Percentiles rank a stretch among this genome's conserved stretches.
Evolutionary conservation across 2,888 invertebrate species (phyloP).

Genomic region (Elegia similella): DNA sequence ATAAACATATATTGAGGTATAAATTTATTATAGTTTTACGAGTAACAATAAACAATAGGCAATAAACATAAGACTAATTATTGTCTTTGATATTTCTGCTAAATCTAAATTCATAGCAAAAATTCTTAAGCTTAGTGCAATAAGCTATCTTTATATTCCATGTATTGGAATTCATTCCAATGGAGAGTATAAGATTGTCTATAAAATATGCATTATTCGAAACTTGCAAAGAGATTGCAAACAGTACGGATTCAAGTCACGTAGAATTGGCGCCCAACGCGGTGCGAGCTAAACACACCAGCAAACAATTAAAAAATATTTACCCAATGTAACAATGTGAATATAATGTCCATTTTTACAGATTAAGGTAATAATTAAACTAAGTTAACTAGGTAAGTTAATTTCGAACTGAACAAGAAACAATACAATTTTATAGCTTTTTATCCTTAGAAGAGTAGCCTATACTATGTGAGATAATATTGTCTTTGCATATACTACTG

Average conservation of each 20-base stretch:
- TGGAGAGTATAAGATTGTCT: background rate
- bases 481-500: no score
- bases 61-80: background rate
- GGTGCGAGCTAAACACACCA: slow-evolving; percentile 24
- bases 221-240: slow-evolving; percentile 7
- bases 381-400: no score
- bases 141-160: background rate
- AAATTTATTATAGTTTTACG: background rate
- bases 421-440: no score
- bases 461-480: no score
- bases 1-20: background rate
- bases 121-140: background rate
- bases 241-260: slow-evolving; percentile 22
- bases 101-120: no score
- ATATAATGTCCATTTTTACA: no score
- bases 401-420: no score
- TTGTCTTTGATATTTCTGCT: no score
- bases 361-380: no score
- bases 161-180: no score
- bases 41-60: background rate
- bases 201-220: slow-evolving; percentile 5
- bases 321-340: no score
- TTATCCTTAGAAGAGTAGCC: no score
- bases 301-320: background rate
- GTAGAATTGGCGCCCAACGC: slow-evolving; percentile 27